Evolutionary conservation across 1,140 invertebrate genomes (phyloP).

Genomic region (Cyclina sinensis): DNA sequence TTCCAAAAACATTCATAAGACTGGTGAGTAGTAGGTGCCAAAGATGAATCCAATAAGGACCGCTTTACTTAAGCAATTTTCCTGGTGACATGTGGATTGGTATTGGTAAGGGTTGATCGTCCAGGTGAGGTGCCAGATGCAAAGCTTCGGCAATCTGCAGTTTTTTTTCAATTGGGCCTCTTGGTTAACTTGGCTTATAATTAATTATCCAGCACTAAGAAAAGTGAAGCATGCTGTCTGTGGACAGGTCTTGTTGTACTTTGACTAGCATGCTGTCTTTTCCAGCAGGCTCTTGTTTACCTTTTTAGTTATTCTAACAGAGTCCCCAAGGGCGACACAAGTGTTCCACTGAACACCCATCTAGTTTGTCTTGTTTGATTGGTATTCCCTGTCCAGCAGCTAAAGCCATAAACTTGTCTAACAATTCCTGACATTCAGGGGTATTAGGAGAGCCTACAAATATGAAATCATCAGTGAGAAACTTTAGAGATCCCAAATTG

Average conservation of each 20-base stretch:
- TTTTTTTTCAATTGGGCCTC: slow-evolving; percentile 1
- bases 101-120: slow-evolving; percentile 4
- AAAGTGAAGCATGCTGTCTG: too few relatives aligned
- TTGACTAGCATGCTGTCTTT: background rate
- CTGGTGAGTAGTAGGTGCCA: slow-evolving; percentile 19
- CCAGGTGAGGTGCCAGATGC: slow-evolving; percentile 34
- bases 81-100: background rate
- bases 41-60: background rate
- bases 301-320: too few relatives aligned
- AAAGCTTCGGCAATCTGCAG: slow-evolving; percentile 56
- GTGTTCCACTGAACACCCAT: slow-evolving; percentile 20
- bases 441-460: background rate
- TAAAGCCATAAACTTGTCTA: slow-evolving; percentile 1
- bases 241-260: slow-evolving; percentile 7
- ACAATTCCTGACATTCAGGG: background rate
- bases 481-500: background rate
- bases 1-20: background rate
- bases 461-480: slow-evolving; percentile 32
- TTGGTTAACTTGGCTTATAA: background rate
- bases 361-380: slow-evolving; percentile 52
- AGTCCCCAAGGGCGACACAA: too few relatives aligned
- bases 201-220: slow-evolving; percentile 5
- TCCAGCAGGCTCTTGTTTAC: slow-evolving; percentile 24
- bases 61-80: background rate
- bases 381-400: background rate